phyloP scores from a whole-genome alignment of 2,113 vertebrate genomes.

The Nannobrachium achirus region DNA sequence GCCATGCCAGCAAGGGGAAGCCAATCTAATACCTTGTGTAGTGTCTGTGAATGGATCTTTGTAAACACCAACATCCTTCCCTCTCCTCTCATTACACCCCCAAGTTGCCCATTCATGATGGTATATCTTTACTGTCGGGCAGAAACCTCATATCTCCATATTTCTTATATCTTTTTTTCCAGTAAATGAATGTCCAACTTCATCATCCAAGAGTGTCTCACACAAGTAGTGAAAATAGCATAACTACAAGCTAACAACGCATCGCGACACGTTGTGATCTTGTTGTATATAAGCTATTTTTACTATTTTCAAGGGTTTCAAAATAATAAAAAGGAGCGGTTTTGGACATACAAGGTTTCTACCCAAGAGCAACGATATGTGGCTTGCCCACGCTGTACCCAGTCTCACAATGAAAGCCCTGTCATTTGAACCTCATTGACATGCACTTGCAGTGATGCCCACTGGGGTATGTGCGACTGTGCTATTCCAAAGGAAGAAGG shows the following conservation, averaged over 20 bases:
- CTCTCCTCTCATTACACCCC: conserved; percentile 27
- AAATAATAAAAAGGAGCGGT: too few relatives aligned
- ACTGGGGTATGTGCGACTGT: conserved; percentile 50
- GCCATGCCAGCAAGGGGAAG: conserved; percentile 67
- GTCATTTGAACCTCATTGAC: conserved; percentile 80
- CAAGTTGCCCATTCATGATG: conserved; percentile 27
- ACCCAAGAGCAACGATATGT: conserved; percentile 8
- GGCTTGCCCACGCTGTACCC: conserved; percentile 66
- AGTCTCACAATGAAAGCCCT: conserved; percentile 76
- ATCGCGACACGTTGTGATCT: too few relatives aligned
- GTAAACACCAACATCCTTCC: conserved; percentile 71
- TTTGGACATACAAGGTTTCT: too few relatives aligned
- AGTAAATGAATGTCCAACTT: too few relatives aligned
- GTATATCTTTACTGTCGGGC: neutral
- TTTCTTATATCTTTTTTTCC: too few relatives aligned
- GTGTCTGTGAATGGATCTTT: conserved; percentile 74
- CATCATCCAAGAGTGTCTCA: too few relatives aligned
- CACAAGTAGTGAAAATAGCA: too few relatives aligned
- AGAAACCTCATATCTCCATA: too few relatives aligned
- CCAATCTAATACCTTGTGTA: conserved; percentile 73
- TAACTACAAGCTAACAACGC: too few relatives aligned
- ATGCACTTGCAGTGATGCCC: conserved; percentile 74
- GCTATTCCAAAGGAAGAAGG: conserved; percentile 59
- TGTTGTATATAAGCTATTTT: too few relatives aligned
- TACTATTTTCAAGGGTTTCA: too few relatives aligned